These are phyloP conservation scores for Crambe crambe DNA, from an alignment of 37 sponge, comb jelly and placozoan species.

Conservation along the genomic window DNA sequence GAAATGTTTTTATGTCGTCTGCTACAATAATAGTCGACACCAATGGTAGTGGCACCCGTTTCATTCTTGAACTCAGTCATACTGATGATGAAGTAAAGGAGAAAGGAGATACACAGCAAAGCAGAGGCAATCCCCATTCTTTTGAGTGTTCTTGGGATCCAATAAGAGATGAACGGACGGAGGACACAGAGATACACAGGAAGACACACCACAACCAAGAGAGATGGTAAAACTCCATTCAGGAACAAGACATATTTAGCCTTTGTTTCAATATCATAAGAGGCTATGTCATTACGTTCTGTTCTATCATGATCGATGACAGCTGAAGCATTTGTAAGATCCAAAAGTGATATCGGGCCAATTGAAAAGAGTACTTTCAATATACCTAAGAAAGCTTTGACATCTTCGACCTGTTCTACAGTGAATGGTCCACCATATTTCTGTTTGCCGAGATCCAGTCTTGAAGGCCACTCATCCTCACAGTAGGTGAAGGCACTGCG, in stretches of 20 bases:
- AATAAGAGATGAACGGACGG: not conserved
- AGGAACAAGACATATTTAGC: not conserved
- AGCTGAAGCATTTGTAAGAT: not conserved
- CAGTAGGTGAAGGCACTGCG: constrained; percentile 14
- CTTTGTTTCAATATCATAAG: not conserved
- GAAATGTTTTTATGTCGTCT: not conserved
- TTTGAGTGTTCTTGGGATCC: not conserved
- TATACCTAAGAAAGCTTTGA: not conserved
- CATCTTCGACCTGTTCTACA: constrained; percentile 4
- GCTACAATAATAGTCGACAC: not conserved
- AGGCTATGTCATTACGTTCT: not conserved
- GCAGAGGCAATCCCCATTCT: not conserved
- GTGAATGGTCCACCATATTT: constrained; percentile 7
- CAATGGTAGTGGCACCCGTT: not conserved
- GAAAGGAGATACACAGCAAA: not conserved
- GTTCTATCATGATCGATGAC: not conserved
- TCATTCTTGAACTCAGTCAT: not conserved
- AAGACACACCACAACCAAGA: not conserved
- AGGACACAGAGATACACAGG: not conserved
- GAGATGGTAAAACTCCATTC: not conserved
- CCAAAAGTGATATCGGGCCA: not conserved
- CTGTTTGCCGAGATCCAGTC: not conserved
- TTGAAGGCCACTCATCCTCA: not conserved
- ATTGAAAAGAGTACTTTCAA: not conserved
- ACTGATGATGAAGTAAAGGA: not conserved